phyloP scores from a whole-genome alignment of 2,888 invertebrate species.

The Polydrusus pterygomalis region DNA sequence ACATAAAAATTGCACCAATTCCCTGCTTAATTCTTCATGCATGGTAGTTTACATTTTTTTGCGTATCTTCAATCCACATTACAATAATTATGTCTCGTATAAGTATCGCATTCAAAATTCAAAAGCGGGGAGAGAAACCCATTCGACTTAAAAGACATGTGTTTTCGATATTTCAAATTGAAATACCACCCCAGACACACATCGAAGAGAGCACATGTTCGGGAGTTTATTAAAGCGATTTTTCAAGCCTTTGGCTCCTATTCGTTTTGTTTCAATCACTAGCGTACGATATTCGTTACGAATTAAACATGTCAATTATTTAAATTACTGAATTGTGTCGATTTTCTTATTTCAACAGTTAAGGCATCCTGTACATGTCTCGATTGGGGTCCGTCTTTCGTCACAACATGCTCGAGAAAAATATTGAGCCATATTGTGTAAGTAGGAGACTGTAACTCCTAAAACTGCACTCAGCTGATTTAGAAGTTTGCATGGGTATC shows the following conservation, averaged over 20 bases:
- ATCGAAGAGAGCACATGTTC: constrained; percentile 55
- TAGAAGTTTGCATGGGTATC: no score
- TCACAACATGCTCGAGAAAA: no score
- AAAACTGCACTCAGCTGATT: no score
- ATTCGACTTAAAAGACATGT: constrained; percentile 49
- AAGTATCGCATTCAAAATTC: constrained; percentile 1
- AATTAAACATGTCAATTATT: neutral
- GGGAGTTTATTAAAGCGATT: constrained; percentile 58
- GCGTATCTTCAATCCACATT: no score
- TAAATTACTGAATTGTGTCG: no score
- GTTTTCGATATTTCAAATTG: constrained; percentile 58
- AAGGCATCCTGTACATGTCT: neutral
- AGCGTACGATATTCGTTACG: constrained; percentile 28
- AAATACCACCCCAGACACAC: constrained; percentile 57
- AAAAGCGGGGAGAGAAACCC: constrained; percentile 15
- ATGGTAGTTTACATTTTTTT: no score
- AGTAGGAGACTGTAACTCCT: no score
- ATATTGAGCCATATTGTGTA: no score
- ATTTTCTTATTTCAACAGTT: no score
- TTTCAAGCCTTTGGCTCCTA: constrained; percentile 55
- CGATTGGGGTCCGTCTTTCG: no score
- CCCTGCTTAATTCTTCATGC: no score
- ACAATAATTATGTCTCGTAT: neutral
- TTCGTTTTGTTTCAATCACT: constrained; percentile 48
- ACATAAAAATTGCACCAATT: no score